phyloP scores from a whole-genome alignment of 2,888 invertebrate genomes.

The Prosopocoilus inquinatus region DNA sequence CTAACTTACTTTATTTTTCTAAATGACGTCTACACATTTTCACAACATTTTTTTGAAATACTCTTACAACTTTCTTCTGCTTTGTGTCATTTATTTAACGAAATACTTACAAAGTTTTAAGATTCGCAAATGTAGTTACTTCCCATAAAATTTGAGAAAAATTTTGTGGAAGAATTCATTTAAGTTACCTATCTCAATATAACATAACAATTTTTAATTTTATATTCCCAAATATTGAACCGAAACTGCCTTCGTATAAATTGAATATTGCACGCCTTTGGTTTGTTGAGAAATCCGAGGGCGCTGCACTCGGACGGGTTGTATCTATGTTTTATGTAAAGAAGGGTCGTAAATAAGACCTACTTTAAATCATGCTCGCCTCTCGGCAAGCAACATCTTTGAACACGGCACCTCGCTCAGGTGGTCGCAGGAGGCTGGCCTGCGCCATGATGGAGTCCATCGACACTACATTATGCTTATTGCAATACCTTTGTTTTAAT shows the following conservation, averaged over 20 bases:
- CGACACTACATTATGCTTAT: slow-evolving; percentile 43
- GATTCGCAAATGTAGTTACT: too few species aligned
- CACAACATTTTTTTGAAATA: too few species aligned
- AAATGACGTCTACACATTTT: too few species aligned
- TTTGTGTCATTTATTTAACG: too few species aligned
- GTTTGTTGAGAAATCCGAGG: slow-evolving; percentile 32
- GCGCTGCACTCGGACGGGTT: slow-evolving; percentile 46
- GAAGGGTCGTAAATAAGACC: slow-evolving; percentile 47
- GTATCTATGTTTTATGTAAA: slow-evolving; percentile 50
- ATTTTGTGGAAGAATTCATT: too few species aligned
- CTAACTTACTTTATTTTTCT: too few species aligned
- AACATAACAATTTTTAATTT: too few species aligned
- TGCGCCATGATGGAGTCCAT: slow-evolving; percentile 37
- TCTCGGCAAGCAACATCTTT: slow-evolving; percentile 44
- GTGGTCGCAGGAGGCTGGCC: slow-evolving; percentile 41
- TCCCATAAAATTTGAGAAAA: too few species aligned
- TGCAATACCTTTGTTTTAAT: slow-evolving; percentile 46
- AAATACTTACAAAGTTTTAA: too few species aligned
- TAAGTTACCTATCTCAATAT: too few species aligned
- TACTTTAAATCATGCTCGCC: slow-evolving; percentile 49
- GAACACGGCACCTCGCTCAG: slow-evolving; percentile 46
- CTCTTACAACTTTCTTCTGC: too few species aligned
- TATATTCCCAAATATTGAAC: not conserved
- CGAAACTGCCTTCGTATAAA: not conserved
- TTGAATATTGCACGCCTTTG: slow-evolving; percentile 35